phyloP scores from a whole-genome alignment of 2,113 vertebrate species.

The Chinchilla lanigera region DNA sequence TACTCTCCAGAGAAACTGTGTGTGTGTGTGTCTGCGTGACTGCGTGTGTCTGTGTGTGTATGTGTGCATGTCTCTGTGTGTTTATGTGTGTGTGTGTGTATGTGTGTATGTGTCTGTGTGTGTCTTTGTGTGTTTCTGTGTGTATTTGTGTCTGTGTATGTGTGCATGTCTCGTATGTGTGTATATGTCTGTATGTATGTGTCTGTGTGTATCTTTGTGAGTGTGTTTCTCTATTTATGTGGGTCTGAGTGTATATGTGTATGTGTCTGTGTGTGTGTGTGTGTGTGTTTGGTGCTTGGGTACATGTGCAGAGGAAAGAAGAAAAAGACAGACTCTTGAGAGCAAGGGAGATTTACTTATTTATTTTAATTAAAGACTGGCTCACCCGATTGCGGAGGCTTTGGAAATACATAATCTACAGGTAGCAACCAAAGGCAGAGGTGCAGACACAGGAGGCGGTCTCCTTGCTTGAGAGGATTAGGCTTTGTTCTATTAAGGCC shows the following conservation, averaged over 20 bases:
- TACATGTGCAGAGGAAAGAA: not conserved
- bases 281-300: not conserved
- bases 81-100: not conserved
- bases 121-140: not conserved
- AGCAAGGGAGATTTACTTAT: not conserved
- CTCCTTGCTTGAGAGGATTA: not conserved
- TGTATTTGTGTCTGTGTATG: not conserved
- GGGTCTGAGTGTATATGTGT: not conserved
- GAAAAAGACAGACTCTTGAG: not conserved
- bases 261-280: not conserved
- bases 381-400: not conserved
- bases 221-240: not conserved
- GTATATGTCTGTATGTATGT: not conserved
- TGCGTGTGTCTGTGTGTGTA: not conserved
- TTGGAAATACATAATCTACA: not conserved
- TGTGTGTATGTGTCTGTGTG: not conserved
- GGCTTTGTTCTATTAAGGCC: not conserved
- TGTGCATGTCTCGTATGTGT: too few relatives aligned
- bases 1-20: not conserved
- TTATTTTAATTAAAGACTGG: slow-evolving; percentile 31
- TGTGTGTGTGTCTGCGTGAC: not conserved
- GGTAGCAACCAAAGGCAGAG: not conserved
- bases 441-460: not conserved
- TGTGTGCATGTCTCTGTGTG: not conserved
- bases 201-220: not conserved